Evolutionary conservation across 2,797 vertebrate genomes (phyloP).

Genomic region (Nasua narica): DNA sequence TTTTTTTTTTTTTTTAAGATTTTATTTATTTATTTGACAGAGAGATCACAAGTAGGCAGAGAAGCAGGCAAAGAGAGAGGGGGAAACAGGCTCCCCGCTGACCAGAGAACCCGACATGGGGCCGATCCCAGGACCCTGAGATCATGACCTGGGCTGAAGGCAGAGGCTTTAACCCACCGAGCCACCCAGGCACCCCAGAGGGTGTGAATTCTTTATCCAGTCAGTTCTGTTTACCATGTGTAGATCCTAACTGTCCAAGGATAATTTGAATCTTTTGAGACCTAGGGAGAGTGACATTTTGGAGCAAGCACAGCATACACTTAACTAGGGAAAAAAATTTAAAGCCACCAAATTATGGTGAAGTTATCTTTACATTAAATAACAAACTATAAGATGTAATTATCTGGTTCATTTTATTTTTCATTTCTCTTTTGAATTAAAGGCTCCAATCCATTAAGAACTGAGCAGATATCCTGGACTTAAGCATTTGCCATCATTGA

Average conservation of each 20-base stretch:
- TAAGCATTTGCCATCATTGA: not conserved
- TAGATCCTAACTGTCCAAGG: not conserved
- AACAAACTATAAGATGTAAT: not conserved
- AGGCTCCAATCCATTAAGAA: not conserved
- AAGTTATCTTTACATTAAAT: not conserved
- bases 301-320: not conserved
- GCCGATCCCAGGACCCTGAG: no score
- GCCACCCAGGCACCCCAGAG: no score
- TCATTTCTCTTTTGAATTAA: not conserved
- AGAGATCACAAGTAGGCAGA: no score
- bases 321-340: not conserved
- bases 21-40: no score
- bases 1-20: no score
- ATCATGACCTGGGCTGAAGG: no score
- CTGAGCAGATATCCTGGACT: not conserved
- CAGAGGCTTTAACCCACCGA: no score
- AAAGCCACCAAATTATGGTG: not conserved
- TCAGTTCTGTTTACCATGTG: not conserved
- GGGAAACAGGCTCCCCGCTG: no score
- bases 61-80: no score
- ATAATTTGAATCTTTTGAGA: not conserved
- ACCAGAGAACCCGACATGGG: no score
- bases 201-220: not conserved
- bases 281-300: not conserved
- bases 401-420: not conserved